Evolutionary conservation across 2,113 vertebrate species (phyloP), one percentile per base, ranked within the genome.

Genomic region (Leucopsar rothschildi): DNA sequence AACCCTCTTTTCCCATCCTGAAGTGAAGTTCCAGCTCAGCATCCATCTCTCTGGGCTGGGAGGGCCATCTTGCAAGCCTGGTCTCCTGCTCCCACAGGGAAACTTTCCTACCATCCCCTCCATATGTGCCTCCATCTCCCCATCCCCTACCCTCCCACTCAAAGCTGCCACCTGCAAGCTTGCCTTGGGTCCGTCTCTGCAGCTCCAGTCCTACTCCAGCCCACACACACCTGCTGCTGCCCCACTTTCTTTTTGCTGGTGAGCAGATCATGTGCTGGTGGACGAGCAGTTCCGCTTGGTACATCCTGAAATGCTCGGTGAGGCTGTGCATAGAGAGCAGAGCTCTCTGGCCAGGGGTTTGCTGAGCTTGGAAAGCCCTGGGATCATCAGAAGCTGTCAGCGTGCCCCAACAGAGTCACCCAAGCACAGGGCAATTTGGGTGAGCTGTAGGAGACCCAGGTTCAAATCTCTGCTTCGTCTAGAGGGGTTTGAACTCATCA

Each of bases 191-290:
- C 94, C 31, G 4, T 93, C 86, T 92, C 91, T 70, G 85, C 71
- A 7, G 69, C 69, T 92, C 75, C 72, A 92, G 47, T 92, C 93
- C 96, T 40, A 90, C 95, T 97, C 59, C 96, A 95, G 90, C 95
- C 95, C 93, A 93, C 95, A 92, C 96, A 96, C 95, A 95, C 96
- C 95, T 97, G 96, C 96, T 97, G 94, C 92, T 96, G 95, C 92
- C 95, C 96, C 93, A 96, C 90, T 94, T 95, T 96, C 88, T 80
- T 45, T 86, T 33, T 78, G 25, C 86, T 94, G 79, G 94, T 45
- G 80, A 93, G 91, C 4, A 2, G 92, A 94, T 92, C 94, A 87
- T 40, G 85, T 90, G 92, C 80, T 78, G 88, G 92, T 92, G 90
- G 88, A 90, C 94, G 91, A 95, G 89, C 57, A 95, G 69, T 61